phyloP scores from a whole-genome alignment of 2,888 invertebrate species.

The Leptinotarsa rubiginosa region DNA sequence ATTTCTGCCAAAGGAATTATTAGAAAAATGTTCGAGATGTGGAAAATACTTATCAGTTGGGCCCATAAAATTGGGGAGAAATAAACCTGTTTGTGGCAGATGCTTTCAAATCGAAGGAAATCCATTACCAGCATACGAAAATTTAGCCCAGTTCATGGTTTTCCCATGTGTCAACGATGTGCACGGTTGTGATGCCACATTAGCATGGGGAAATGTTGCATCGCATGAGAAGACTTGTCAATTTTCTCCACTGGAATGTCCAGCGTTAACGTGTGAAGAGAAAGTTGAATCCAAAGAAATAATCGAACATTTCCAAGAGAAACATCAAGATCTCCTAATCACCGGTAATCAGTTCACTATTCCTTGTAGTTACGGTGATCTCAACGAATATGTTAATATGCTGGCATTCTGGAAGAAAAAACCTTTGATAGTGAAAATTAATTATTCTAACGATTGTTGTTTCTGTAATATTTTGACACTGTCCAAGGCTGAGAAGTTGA shows the following conservation, averaged over 20 bases:
- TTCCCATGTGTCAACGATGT: slow-evolving; percentile 19
- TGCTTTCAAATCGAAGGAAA: slow-evolving; percentile 1
- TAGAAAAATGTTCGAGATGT: slow-evolving; percentile 18
- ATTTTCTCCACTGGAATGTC: slow-evolving; percentile 4
- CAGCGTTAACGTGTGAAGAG: slow-evolving; percentile 5
- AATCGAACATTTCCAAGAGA: not conserved
- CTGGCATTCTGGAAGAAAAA: slow-evolving; percentile 13
- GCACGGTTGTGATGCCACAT: slow-evolving; percentile 10
- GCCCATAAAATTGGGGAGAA: not conserved
- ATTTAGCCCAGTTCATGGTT: slow-evolving; percentile 15
- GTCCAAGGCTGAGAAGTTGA: not conserved
- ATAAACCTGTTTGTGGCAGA: slow-evolving; percentile 21
- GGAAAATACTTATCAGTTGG: slow-evolving; percentile 16
- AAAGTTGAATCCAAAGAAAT: slow-evolving; percentile 1
- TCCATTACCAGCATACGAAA: slow-evolving; percentile 1
- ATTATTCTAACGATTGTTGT: not conserved
- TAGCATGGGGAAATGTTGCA: slow-evolving; percentile 15
- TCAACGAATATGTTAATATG: slow-evolving; percentile 4
- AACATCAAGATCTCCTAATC: slow-evolving; percentile 3
- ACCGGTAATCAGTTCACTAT: not conserved
- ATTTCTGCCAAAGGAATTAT: too few species aligned
- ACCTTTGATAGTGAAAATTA: slow-evolving; percentile 14
- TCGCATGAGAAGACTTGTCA: slow-evolving; percentile 16
- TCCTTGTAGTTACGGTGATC: not conserved
- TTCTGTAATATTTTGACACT: slow-evolving; percentile 6